Evolutionary conservation across 2,797 vertebrate genomes (phyloP).

Genomic region (Hemibagrus guttatus): DNA sequence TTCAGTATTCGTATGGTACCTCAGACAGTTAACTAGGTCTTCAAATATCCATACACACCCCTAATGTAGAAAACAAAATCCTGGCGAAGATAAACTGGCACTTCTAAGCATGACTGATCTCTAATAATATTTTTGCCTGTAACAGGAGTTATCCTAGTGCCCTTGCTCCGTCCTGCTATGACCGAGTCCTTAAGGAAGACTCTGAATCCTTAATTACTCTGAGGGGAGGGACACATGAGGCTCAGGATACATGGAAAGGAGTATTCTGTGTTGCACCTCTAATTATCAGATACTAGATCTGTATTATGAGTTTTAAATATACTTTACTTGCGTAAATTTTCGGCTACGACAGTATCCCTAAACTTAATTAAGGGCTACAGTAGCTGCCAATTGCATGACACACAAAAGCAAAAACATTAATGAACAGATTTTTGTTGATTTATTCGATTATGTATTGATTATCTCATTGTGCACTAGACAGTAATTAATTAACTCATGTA

Average conservation of each 20-base stretch:
- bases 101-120: background rate
- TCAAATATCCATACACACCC: background rate
- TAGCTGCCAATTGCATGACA: background rate
- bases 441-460: conserved; percentile 13
- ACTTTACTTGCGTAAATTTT: background rate
- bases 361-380: background rate
- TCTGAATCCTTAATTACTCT: background rate
- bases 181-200: background rate
- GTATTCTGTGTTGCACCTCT: background rate
- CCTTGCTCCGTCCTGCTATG: background rate
- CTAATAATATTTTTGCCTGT: background rate
- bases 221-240: background rate
- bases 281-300: background rate
- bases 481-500: conserved; percentile 72
- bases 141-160: background rate
- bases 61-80: background rate
- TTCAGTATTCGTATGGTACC: background rate
- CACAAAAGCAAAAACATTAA: conserved; percentile 5
- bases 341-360: too few relatives aligned
- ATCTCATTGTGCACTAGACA: conserved; percentile 16
- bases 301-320: background rate
- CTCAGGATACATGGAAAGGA: background rate
- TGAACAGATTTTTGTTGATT: conserved; percentile 41
- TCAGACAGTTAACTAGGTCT: background rate
- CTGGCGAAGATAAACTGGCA: background rate